Conservation (phyloP, 1,140 invertebrate species). For the Bombus balteatus region DNA sequence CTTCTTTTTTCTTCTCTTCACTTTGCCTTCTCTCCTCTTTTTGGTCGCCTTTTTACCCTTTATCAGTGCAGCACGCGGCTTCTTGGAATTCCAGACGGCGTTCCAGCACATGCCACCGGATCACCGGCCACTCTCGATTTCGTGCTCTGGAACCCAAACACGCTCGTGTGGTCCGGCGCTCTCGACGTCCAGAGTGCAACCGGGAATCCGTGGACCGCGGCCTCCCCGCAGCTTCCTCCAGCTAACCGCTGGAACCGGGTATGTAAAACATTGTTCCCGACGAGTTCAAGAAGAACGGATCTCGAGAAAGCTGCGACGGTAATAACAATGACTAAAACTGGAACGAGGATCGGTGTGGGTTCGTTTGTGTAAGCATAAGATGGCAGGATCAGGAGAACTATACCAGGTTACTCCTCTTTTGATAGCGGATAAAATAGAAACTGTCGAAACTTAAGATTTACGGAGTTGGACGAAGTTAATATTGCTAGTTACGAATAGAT, state of each 20-base stretch:
- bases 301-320: constrained; percentile 26
- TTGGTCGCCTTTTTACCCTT: constrained; percentile 12
- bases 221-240: constrained; percentile 14
- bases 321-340: constrained; percentile 48
- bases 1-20: not conserved
- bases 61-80: constrained; percentile 53
- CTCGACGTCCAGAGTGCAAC: constrained; percentile 29
- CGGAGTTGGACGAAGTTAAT: not conserved
- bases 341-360: not conserved
- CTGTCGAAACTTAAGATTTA: not conserved
- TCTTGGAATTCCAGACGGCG: constrained; percentile 66
- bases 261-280: constrained; percentile 60
- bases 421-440: not conserved
- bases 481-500: not conserved
- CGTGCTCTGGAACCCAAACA: constrained; percentile 65
- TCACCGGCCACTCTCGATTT: constrained; percentile 64
- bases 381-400: not conserved
- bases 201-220: constrained; percentile 44
- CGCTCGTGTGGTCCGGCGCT: constrained; percentile 44
- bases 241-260: constrained; percentile 29
- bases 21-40: not conserved
- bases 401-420: not conserved
- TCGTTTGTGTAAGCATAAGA: not conserved
- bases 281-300: constrained; percentile 33
- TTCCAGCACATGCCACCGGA: constrained; percentile 65